A percentile compares a stretch with the other conserved stretches of the same genome.
phyloP scores from a whole-genome alignment of 2,797 vertebrate genomes.

The Pseudochaenichthys georgianus region DNA sequence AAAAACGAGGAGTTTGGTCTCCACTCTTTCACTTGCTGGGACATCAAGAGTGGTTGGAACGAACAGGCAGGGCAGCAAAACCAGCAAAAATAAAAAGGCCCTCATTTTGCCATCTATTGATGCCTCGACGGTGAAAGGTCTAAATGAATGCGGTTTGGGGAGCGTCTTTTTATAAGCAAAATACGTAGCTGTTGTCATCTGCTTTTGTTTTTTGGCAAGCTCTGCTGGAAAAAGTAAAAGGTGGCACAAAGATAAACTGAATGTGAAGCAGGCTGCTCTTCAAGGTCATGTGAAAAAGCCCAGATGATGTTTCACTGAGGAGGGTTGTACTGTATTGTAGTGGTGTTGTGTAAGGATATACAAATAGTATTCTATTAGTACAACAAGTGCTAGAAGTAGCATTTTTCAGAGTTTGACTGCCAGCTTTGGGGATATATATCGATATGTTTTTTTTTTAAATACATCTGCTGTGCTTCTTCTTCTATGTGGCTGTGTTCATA shows the following conservation, averaged over 20 bases:
- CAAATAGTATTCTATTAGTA: neutral
- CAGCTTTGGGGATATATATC: neutral
- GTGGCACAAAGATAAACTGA: neutral
- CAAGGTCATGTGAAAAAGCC: neutral
- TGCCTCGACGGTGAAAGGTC: neutral
- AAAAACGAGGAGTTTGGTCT: neutral
- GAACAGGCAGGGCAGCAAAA: neutral
- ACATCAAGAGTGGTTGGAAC: neutral
- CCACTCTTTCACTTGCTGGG: neutral
- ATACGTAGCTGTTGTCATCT: neutral
- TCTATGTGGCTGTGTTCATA: neutral
- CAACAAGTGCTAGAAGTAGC: no score
- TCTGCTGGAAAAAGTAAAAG: no score
- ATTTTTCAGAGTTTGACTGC: neutral
- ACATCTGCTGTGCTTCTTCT: neutral
- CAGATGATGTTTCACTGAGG: neutral
- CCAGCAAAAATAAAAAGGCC: neutral
- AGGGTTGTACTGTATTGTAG: neutral
- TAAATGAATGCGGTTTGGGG: neutral
- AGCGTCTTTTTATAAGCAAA: neutral
- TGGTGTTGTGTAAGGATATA: neutral
- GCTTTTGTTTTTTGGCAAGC: neutral
- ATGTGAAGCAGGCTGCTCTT: neutral
- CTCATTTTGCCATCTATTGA: slow-evolving; percentile 4
- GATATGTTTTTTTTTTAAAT: no score